phyloP scores from a whole-genome alignment of 92 coral and sea anemone genomes.

The Bergia sp. region DNA sequence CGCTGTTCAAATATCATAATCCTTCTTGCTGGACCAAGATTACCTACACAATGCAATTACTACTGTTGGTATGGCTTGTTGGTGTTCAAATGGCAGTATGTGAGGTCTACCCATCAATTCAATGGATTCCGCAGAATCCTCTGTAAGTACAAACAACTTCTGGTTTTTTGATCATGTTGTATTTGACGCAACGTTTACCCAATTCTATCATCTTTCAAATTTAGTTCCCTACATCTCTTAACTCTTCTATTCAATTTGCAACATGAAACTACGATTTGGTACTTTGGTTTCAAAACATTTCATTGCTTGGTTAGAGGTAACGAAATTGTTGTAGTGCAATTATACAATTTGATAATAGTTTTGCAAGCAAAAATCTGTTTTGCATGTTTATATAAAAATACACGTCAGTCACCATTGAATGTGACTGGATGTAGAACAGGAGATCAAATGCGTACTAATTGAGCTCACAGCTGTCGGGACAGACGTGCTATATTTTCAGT shows the following conservation, averaged over 20 bases:
- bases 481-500: not conserved
- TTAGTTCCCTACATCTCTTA: not conserved
- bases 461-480: not conserved
- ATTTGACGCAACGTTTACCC: not conserved
- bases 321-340: not conserved
- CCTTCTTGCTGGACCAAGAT: not conserved
- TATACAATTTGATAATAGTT: constrained; percentile 14
- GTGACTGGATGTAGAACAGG: not conserved
- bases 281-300: not conserved
- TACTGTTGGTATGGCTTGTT: constrained; percentile 9
- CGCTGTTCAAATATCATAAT: not conserved
- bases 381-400: not conserved
- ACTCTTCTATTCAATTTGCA: not conserved
- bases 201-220: not conserved
- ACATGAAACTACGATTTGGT: not conserved
- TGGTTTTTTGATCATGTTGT: not conserved
- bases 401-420: constrained; percentile 2
- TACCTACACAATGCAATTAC: constrained; percentile 9
- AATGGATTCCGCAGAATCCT: constrained; percentile 48
- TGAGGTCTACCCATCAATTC: constrained; percentile 38
- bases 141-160: constrained; percentile 32
- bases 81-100: constrained; percentile 18
- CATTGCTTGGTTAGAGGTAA: not conserved
- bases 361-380: constrained; percentile 1
- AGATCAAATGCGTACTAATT: not conserved